Evolutionary conservation across 2,113 vertebrate species (phyloP), one percentile per base, ranked within the genome.

Genomic region (Oreochromis tanganicae): DNA sequence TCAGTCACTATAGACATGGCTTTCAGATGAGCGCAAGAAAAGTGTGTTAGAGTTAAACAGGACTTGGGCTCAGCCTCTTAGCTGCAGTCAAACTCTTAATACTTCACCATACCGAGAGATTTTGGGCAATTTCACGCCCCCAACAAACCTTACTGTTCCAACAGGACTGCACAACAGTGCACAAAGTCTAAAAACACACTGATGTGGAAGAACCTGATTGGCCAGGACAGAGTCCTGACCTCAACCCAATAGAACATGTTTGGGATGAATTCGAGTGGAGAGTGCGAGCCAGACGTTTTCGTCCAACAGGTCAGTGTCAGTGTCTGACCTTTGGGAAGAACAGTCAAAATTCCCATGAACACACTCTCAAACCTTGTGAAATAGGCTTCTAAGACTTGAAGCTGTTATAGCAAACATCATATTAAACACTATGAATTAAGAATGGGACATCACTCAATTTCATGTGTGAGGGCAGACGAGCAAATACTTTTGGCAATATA

Each of bases 71-170:
- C 34, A 7, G 61, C 2, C 34, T 5, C 34, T 66, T 66, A 38
- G 34, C 16, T 66, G 3, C 34, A 66, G 61, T 13, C 34, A 36
- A 36, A 38, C 61, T 38, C 61, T n/a, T 66, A 66, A 66, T 66
- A 38, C 3, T 66, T 66, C 34, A 66, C 4, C 61, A 38, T 0
- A 66, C 19, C 3, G 0, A 66, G 0, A 1, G 10, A 21, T 21
- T 66, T 3, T 21, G 61, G 61, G 4, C 34, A 66, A 38, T 66
- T 66, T 13, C 61, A 66, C 34, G 7, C 34, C 16, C 10, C 6
- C 36, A 8, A 66, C 34, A 38, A 38, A 66, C 6, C 34, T 1
- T 7, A 0, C 34, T 13, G 19, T 38, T 2, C 34, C 61, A 38
- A 66, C 19, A 66, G 19, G 61, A 66, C 61, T 66, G 34, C 61